A percentile compares a stretch with the other conserved stretches of the same genome.
Conservation (phyloP, 2,113 vertebrate species). For the Campylomormyrus tamandua region DNA sequence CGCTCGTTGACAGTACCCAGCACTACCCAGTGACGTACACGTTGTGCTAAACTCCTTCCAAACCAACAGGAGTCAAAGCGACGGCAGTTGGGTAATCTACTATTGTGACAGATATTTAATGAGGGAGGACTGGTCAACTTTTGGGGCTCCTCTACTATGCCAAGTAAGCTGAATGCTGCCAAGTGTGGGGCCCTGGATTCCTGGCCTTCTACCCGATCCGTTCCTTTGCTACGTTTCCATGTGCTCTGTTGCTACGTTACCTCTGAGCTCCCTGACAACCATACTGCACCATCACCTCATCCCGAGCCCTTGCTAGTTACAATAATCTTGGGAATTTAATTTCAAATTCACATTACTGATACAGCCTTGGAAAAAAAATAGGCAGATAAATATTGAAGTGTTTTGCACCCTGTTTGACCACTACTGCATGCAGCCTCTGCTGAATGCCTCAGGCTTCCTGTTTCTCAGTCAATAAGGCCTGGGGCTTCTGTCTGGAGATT, state of each 20-base stretch:
- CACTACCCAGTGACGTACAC: not conserved
- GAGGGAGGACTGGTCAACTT: not conserved
- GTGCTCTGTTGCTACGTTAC: not conserved
- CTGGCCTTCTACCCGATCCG: not conserved
- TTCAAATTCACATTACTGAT: constrained; percentile 1
- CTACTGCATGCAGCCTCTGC: not conserved
- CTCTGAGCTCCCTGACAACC: not conserved
- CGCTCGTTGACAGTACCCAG: not conserved
- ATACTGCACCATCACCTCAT: not conserved
- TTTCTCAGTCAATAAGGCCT: not conserved
- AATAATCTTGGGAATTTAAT: constrained; percentile 3
- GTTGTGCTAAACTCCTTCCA: not conserved
- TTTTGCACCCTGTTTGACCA: not conserved
- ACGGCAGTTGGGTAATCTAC: not conserved
- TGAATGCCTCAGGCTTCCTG: not conserved
- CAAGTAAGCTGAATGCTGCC: constrained; percentile 22
- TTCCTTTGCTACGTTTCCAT: not conserved
- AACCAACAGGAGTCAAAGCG: not conserved
- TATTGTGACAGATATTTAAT: not conserved
- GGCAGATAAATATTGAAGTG: not conserved
- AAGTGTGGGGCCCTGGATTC: constrained; percentile 11
- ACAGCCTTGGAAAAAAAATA: constrained; percentile 20
- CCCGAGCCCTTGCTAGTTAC: not conserved
- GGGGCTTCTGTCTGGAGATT: not conserved
- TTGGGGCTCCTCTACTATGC: constrained; percentile 7